Evolutionary conservation across 2,113 vertebrate species (phyloP), one percentile per base, ranked within the genome.

Genomic region (Cathartes aura): DNA sequence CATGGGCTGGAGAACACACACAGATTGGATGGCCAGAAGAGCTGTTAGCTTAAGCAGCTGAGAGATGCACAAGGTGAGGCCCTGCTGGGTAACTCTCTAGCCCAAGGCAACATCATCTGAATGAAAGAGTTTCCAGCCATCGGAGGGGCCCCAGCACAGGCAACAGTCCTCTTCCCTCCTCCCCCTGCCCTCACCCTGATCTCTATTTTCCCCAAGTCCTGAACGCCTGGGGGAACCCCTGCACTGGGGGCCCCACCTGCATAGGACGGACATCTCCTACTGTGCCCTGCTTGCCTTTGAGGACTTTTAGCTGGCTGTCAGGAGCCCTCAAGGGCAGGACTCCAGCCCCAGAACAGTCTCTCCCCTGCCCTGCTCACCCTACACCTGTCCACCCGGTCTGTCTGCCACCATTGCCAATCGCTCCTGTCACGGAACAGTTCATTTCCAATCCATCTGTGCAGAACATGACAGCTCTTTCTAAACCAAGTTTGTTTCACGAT

Each of bases 361-460:
- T 64, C 38, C 56, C 81, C 64, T 72, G n/a, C 73, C 50, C 58
- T 67, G 56, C 40, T 45, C 50, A 42, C 43, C 71, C 73, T 78
- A 83, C 93, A 96, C 91, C 94, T 96, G 95, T 93, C 81, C 78
- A 90, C 84, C 48, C 45, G 1, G 70, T 82, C 96, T 97, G 91
- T 82, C 78, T 88, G 87, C n/a, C 66, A 75, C 32, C 81, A 32
- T 8, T 95, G 92, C 96, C 87, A 96, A 89, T 75, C 1, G 14
- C 78, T 95, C 30, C 4, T 6, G 93, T 94, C 95, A 93, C 48
- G 6, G 91, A 76, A 95, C 78, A 93, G 87, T 76, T 92, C 52
- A 38, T 76, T 89, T 95, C 80, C 64, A 92, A 87, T 63, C 90
- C 91, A 95, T 94, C 89, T 94, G 97, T 96, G 97, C 95, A 83